Conservation (phyloP, 2,888 invertebrate genomes). For the Strigamia maritima region DNA sequence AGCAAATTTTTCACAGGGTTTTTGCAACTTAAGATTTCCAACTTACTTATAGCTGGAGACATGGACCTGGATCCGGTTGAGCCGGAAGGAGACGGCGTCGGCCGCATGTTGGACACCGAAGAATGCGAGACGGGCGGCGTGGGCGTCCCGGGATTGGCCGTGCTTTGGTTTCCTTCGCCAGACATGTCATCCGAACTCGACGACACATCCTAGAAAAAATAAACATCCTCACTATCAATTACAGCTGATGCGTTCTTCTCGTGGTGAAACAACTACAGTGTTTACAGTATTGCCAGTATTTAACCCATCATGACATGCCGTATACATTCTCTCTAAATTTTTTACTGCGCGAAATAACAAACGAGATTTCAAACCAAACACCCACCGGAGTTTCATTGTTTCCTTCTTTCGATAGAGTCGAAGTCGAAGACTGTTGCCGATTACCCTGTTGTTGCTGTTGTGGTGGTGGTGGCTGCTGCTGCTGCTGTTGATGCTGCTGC, state of each 20-base stretch:
- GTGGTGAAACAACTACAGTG: no score
- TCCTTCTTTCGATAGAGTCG: neutral
- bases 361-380: neutral
- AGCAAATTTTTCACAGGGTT: neutral
- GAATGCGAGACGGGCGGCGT: constrained; percentile 44
- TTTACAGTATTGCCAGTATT: neutral
- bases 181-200: constrained; percentile 38
- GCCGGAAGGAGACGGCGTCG: constrained; percentile 50
- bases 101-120: constrained; percentile 47
- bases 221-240: neutral
- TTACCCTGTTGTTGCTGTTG: constrained; percentile 7
- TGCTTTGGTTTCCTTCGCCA: constrained; percentile 40
- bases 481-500: neutral
- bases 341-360: no score
- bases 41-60: constrained; percentile 94
- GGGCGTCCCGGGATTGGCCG: constrained; percentile 9
- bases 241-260: neutral
- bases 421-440: constrained; percentile 5
- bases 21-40: no score
- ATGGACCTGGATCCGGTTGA: constrained; percentile 76
- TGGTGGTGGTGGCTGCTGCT: neutral
- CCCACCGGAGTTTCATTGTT: constrained; percentile 6
- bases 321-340: no score
- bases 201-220: neutral
- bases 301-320: neutral